phyloP scores from a whole-genome alignment of 2,888 invertebrate species.

The Rotaria macrura region DNA sequence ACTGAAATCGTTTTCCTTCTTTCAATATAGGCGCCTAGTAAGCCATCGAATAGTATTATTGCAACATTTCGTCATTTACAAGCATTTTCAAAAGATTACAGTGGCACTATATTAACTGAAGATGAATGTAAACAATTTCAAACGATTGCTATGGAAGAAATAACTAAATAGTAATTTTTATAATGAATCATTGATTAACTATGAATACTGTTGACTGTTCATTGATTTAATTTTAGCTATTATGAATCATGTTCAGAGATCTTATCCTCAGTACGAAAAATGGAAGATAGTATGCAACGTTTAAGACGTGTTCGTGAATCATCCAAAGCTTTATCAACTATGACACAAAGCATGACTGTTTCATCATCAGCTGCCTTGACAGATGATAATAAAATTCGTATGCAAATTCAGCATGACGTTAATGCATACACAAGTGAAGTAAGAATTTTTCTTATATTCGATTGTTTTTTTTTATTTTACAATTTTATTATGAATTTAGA shows the following conservation, averaged over 20 bases:
- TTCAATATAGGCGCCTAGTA: constrained; percentile 42
- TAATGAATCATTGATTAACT: not conserved
- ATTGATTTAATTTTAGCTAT: constrained; percentile 38
- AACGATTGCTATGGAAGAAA: not conserved
- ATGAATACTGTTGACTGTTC: not conserved
- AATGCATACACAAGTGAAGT: constrained; percentile 54
- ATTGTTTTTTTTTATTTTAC: too few species aligned
- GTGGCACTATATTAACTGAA: not conserved
- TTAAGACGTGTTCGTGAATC: constrained; percentile 71
- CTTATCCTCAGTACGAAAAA: constrained; percentile 79
- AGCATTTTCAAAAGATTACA: not conserved
- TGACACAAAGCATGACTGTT: constrained; percentile 40
- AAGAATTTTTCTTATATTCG: too few species aligned
- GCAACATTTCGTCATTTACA: not conserved
- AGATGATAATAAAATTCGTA: constrained; percentile 85
- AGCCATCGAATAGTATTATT: constrained; percentile 39
- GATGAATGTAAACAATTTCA: not conserved
- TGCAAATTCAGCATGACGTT: constrained; percentile 77
- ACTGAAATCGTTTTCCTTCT: too few species aligned
- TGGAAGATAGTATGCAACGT: constrained; percentile 80
- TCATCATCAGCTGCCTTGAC: constrained; percentile 58
- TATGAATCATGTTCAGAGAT: constrained; percentile 67
- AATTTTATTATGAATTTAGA: too few species aligned
- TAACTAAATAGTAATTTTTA: not conserved
- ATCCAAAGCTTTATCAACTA: constrained; percentile 41